Base-by-base conservation (phyloP, 2,797 vertebrate genomes). In the Manis crassicaudata region DNA sequence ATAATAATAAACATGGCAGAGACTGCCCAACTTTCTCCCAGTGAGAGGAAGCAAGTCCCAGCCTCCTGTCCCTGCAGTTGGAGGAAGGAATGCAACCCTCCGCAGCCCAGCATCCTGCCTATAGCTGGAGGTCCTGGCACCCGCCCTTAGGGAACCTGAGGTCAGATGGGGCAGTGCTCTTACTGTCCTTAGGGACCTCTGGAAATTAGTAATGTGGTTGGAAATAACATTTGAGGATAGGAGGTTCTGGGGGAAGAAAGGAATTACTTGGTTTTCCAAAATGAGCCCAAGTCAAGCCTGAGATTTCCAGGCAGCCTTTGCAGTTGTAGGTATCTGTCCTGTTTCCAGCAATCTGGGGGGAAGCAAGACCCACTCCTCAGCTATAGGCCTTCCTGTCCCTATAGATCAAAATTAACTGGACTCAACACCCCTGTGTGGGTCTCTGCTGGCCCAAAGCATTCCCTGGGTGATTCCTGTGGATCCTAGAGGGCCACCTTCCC, bases 211-310 rank as follows among this genome's bases (percentile, higher is more conserved):
- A 82, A 77, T 29, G 7, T 63, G 56, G 7, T 37, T 90, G 85
- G 21, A 87, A 90, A 76, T 76, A 95, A 40, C n/a, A 90, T 40
- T 56, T 67, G 27, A 43, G 76, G 70, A 56, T 62, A 79, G 88
- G 67, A 50, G 67, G 83, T 94, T 87, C 46, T 25, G n/a, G 67
- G 63, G 35, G 58, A 77, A 84, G 25, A 2, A 62, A 73, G 68
- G 32, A 96, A 95, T 35, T 62, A n/a, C 43, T 50, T 77, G 40
- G 40, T 76, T 92, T 83, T 50, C 72, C 62, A 50, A 92, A 97
- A 96, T 63, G 85, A 93, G 68, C 25, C 37, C 25, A 85, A 88
- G 6, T 32, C 10, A 90, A 93, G 27, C 46, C 56, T 92, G 4
- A 7, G 25, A 37, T 83, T 86, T 95, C 67, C 29, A 76, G 75